Evolutionary conservation across 2,113 vertebrate genomes (phyloP).

Genomic region (Sterrhoptilus dennistouni): DNA sequence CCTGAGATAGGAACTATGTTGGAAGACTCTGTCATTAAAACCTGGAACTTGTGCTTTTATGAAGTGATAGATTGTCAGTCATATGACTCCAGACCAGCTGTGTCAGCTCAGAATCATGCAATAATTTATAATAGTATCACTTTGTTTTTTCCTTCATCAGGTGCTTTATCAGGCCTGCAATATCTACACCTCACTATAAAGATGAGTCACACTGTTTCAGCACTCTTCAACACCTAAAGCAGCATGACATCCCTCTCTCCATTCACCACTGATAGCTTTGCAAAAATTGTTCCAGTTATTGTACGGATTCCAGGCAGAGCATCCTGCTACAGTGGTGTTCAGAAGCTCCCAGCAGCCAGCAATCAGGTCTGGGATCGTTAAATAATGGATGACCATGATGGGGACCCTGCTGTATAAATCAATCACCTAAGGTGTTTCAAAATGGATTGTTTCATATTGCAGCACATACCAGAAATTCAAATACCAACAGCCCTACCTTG

Average conservation of each 20-base stretch:
- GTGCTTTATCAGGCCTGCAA: not conserved
- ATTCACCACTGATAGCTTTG: not conserved
- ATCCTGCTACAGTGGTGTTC: not conserved
- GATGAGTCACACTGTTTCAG: not conserved
- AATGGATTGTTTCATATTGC: not conserved
- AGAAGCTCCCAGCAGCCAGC: not conserved
- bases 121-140: not conserved
- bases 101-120: not conserved
- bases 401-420: not conserved
- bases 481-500: not conserved
- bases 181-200: not conserved
- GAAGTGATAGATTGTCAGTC: not conserved
- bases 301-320: not conserved
- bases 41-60: not conserved
- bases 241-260: not conserved
- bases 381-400: rapidly evolving
- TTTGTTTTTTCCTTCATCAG: not conserved
- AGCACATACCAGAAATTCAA: not conserved
- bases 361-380: not conserved
- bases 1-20: not conserved
- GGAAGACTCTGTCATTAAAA: not conserved
- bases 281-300: not conserved
- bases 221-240: not conserved
- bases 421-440: not conserved
- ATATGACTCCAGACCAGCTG: not conserved